Evolutionary conservation across 2,113 vertebrate genomes (phyloP).

Genomic region (Chamaetylas fuelleborni): DNA sequence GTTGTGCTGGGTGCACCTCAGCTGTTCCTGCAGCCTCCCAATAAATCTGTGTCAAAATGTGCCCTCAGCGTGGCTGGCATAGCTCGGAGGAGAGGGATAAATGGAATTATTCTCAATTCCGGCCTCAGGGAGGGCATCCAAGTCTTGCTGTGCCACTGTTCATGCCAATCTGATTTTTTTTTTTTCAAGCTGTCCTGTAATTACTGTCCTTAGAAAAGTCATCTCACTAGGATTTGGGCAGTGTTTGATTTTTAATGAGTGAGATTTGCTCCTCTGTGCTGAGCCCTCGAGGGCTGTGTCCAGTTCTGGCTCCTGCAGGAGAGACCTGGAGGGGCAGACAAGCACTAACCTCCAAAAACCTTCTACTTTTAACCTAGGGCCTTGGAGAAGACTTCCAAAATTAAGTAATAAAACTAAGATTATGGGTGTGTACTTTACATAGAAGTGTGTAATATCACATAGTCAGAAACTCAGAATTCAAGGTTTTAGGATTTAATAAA

Average conservation of each 20-base stretch:
- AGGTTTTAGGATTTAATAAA: no score
- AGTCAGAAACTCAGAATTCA: no score
- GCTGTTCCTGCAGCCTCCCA: slow-evolving; percentile 26
- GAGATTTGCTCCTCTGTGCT: background rate
- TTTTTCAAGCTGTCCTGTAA: background rate
- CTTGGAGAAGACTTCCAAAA: no score
- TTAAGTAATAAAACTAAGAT: no score
- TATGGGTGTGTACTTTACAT: no score
- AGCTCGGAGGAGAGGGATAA: slow-evolving; percentile 7
- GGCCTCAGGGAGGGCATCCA: background rate
- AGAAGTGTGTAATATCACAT: no score
- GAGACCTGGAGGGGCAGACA: background rate
- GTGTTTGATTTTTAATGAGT: background rate
- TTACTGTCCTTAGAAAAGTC: background rate
- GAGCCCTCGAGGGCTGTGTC: background rate
- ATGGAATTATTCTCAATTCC: background rate
- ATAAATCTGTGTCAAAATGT: background rate
- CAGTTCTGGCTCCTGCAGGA: background rate
- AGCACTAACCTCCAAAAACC: no score
- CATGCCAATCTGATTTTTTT: background rate
- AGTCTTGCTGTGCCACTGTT: background rate
- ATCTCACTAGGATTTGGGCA: background rate
- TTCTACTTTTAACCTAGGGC: no score
- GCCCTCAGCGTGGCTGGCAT: background rate
- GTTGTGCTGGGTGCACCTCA: background rate